Evolutionary conservation across 2,888 invertebrate species (phyloP).

Genomic region (Nomada fucata): DNA sequence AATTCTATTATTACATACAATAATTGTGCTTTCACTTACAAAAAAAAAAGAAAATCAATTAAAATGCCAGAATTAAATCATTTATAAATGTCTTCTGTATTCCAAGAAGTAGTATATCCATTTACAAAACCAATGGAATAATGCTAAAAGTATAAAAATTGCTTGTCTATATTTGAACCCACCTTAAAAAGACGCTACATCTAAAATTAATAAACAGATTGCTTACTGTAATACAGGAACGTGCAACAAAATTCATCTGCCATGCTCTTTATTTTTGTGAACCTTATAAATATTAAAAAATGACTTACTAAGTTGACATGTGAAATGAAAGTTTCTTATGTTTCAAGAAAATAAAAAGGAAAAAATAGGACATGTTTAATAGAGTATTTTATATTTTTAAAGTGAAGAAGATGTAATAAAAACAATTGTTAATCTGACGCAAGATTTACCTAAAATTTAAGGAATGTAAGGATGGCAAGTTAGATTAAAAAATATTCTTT

Average conservation of each 20-base stretch:
- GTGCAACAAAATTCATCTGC: not conserved
- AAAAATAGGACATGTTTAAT: not conserved
- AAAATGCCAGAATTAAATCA: slow-evolving; percentile 9
- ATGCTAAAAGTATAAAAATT: slow-evolving; percentile 25
- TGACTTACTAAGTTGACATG: not conserved
- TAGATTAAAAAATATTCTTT: slow-evolving; percentile 29
- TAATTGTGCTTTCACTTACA: not conserved
- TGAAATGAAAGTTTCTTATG: slow-evolving; percentile 1
- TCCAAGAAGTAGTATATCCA: slow-evolving; percentile 17
- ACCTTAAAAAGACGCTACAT: not conserved
- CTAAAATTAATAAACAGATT: not conserved
- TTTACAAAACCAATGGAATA: slow-evolving; percentile 19
- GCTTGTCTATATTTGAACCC: slow-evolving; percentile 34
- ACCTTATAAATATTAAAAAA: slow-evolving; percentile 2
- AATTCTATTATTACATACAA: slow-evolving; percentile 17
- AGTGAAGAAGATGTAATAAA: slow-evolving; percentile 5
- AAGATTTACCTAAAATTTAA: slow-evolving; percentile 30
- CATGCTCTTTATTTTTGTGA: not conserved
- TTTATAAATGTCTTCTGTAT: slow-evolving; percentile 18
- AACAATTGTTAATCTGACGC: slow-evolving; percentile 18
- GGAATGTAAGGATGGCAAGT: slow-evolving; percentile 52
- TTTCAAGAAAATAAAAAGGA: not conserved
- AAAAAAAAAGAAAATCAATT: not conserved
- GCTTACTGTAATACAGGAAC: not conserved
- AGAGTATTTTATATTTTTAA: slow-evolving; percentile 6